Conservation (phyloP, 2,797 vertebrate species). For the Mionectes olivaceus region DNA sequence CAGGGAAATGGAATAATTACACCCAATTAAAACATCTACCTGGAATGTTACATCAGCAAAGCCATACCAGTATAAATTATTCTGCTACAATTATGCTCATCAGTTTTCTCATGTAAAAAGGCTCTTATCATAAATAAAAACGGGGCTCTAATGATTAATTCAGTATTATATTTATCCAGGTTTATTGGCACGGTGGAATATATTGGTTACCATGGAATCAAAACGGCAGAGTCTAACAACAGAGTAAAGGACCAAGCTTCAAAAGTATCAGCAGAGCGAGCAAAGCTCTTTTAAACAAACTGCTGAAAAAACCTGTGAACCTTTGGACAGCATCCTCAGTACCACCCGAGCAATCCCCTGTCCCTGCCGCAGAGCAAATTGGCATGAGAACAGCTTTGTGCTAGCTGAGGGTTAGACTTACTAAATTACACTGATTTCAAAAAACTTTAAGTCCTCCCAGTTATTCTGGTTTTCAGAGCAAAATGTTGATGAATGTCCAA, state of each 20-base stretch:
- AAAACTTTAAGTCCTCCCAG: neutral
- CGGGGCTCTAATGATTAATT: slow-evolving; percentile 25
- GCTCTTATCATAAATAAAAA: slow-evolving; percentile 38
- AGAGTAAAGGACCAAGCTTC: neutral
- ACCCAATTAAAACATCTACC: slow-evolving; percentile 32
- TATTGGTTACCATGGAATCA: slow-evolving; percentile 21
- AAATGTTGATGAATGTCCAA: neutral
- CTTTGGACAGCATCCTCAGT: neutral
- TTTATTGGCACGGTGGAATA: slow-evolving; percentile 22
- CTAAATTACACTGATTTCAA: neutral
- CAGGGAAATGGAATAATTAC: slow-evolving; percentile 39
- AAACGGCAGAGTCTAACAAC: neutral
- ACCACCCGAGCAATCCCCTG: neutral
- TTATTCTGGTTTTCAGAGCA: neutral
- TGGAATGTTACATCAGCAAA: slow-evolving; percentile 24
- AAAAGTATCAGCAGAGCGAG: neutral
- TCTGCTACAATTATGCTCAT: neutral
- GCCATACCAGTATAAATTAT: neutral
- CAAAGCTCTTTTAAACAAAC: neutral
- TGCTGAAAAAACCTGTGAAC: neutral
- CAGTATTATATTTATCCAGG: slow-evolving; percentile 25
- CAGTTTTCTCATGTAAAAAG: neutral
- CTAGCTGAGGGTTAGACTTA: neutral
- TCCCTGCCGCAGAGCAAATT: neutral
- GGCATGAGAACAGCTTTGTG: neutral